phyloP scores from a whole-genome alignment of 2,113 vertebrate genomes.

The Erythrolamprus reginae region DNA sequence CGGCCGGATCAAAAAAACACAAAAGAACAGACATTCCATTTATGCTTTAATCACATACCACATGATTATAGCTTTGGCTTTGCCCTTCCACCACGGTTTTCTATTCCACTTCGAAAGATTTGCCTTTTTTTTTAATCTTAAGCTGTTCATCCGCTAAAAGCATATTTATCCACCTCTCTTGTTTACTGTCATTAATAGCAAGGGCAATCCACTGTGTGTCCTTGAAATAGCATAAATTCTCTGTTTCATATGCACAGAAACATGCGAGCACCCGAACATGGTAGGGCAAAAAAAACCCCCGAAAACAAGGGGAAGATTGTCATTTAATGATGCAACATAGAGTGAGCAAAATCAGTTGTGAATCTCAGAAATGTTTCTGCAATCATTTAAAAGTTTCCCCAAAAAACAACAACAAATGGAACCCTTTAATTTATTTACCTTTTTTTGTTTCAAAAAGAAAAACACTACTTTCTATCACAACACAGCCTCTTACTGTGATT shows the following conservation, averaged over 20 bases:
- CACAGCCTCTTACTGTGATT: not conserved
- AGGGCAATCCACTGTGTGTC: constrained; percentile 81
- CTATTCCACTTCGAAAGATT: constrained; percentile 39
- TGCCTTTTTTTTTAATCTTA: constrained; percentile 68
- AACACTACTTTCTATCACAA: not conserved
- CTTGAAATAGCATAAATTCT: constrained; percentile 74
- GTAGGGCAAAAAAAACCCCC: not conserved
- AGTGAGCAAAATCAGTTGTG: not conserved
- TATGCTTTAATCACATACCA: constrained; percentile 51
- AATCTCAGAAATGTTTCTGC: not conserved
- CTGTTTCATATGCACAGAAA: constrained; percentile 48
- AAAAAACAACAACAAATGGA: not conserved
- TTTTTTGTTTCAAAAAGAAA: not conserved
- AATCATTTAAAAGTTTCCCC: constrained; percentile 7
- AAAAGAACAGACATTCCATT: not conserved
- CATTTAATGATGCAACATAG: constrained; percentile 20
- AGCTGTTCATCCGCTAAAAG: constrained; percentile 88
- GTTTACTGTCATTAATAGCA: constrained; percentile 80
- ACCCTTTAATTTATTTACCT: not conserved
- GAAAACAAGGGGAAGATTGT: not conserved
- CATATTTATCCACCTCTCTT: constrained; percentile 76
- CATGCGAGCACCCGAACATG: constrained; percentile 49
- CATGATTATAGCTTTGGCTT: constrained; percentile 74
- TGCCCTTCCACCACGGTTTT: constrained; percentile 61
- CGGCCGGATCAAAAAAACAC: not conserved